These are phyloP conservation scores for Halichoeres trimaculatus DNA, from an alignment of 2,113 vertebrate species.

Conservation along the genomic window DNA sequence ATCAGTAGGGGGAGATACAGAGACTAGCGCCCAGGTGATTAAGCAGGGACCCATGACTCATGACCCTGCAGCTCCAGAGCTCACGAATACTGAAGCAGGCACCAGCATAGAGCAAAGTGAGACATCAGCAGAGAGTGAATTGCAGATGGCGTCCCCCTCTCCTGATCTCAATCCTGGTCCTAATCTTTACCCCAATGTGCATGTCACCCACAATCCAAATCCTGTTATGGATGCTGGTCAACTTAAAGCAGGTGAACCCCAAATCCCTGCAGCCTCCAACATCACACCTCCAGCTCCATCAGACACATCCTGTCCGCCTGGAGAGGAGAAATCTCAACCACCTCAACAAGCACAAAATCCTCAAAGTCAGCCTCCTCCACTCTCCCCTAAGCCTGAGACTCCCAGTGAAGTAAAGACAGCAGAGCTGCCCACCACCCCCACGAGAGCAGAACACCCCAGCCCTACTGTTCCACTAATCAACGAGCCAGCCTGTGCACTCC, in stretches of 20 bases:
- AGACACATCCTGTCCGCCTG: neutral
- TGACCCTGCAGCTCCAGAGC: constrained; percentile 22
- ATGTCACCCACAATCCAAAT: constrained; percentile 65
- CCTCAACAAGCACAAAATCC: constrained; percentile 49
- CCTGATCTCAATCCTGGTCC: constrained; percentile 67
- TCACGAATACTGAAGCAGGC: constrained; percentile 43
- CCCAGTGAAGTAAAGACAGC: constrained; percentile 17
- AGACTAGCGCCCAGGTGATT: constrained; percentile 2
- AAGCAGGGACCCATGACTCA: constrained; percentile 7
- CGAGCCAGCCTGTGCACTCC: constrained; percentile 42
- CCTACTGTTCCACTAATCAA: constrained; percentile 68
- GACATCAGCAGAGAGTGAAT: constrained; percentile 19
- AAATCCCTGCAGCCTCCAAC: neutral
- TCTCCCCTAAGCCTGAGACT: constrained; percentile 39
- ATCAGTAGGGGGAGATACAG: constrained; percentile 15
- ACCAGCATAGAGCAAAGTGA: constrained; percentile 26
- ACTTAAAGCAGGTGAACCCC: constrained; percentile 13
- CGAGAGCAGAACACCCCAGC: constrained; percentile 53
- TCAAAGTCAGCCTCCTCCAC: constrained; percentile 32
- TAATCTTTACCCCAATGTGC: constrained; percentile 74
- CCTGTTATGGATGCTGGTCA: constrained; percentile 34
- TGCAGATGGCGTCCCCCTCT: constrained; percentile 39
- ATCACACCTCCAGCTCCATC: neutral
- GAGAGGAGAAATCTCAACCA: constrained; percentile 54
- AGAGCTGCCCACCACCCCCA: constrained; percentile 59